Conservation (phyloP, 2,888 invertebrate genomes). For the Ormyrus pomaceus region DNA sequence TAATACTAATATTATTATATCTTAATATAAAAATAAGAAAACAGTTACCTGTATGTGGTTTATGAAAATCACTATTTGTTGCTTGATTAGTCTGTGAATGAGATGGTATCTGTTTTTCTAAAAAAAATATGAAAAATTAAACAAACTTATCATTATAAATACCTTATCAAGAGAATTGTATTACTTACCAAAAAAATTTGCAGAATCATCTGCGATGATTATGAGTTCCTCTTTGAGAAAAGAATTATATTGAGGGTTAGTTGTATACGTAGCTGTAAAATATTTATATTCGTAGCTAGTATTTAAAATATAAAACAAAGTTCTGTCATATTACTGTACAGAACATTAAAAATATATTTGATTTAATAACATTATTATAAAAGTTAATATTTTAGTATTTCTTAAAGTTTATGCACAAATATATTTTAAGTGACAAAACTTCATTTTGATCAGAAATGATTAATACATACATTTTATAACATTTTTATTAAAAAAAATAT, state of each 20-base stretch:
- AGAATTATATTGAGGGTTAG: constrained; percentile 51
- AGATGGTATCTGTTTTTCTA: constrained; percentile 52
- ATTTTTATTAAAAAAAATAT: constrained; percentile 1
- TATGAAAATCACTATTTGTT: constrained; percentile 43
- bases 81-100: constrained; percentile 44
- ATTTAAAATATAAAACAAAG: constrained; percentile 37
- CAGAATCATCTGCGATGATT: constrained; percentile 53
- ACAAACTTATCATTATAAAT: constrained; percentile 6
- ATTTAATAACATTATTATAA: constrained; percentile 15
- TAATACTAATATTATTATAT: background rate
- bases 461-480: background rate
- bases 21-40: background rate
- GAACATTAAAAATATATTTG: constrained; percentile 1
- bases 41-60: constrained; percentile 37
- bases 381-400: background rate
- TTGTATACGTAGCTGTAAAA: constrained; percentile 54
- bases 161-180: background rate
- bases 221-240: constrained; percentile 55
- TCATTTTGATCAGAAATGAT: too few relatives aligned
- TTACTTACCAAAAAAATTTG: constrained; percentile 52
- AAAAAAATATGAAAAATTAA: background rate
- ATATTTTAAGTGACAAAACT: background rate
- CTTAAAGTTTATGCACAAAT: background rate
- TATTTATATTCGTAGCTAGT: constrained; percentile 37
- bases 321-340: constrained; percentile 21